Conservation (phyloP, 2,797 vertebrate species). For the Odontamblyopus rebecca region DNA sequence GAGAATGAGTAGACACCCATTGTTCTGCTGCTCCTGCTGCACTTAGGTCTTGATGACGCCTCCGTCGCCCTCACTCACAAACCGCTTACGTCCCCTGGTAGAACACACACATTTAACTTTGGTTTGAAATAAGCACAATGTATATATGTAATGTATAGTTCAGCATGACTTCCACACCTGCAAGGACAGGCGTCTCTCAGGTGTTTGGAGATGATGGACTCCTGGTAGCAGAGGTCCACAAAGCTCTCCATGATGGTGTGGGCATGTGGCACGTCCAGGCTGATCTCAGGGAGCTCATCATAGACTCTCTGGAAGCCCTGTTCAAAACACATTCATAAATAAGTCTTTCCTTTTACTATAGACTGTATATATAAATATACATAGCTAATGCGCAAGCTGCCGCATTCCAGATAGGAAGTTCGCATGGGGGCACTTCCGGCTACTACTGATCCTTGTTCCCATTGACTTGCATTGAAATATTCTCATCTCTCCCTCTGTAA, state of each 20-base stretch:
- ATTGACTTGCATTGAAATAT: too few species aligned
- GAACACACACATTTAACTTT: conserved; percentile 22
- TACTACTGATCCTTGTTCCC: too few species aligned
- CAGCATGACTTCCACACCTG: conserved; percentile 63
- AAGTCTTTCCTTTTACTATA: not conserved
- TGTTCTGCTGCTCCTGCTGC: conserved; percentile 13
- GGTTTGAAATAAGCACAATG: not conserved
- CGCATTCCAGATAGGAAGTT: too few species aligned
- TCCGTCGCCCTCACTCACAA: conserved; percentile 87
- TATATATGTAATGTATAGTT: not conserved
- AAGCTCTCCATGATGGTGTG: conserved; percentile 84
- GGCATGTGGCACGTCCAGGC: conserved; percentile 84
- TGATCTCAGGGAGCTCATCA: conserved; percentile 83
- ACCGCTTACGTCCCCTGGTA: conserved; percentile 85
- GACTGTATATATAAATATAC: too few species aligned
- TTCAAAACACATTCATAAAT: not conserved
- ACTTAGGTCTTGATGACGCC: conserved; percentile 80
- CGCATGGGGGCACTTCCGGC: too few species aligned
- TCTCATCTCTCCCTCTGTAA: too few species aligned
- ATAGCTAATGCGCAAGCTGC: too few species aligned
- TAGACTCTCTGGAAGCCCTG: conserved; percentile 88
- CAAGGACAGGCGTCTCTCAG: conserved; percentile 84
- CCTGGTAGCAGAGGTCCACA: conserved; percentile 85
- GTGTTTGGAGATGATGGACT: conserved; percentile 84
- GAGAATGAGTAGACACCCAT: conserved; percentile 29